phyloP scores from a whole-genome alignment of 2,797 vertebrate species.

The Anguilla marmorata region DNA sequence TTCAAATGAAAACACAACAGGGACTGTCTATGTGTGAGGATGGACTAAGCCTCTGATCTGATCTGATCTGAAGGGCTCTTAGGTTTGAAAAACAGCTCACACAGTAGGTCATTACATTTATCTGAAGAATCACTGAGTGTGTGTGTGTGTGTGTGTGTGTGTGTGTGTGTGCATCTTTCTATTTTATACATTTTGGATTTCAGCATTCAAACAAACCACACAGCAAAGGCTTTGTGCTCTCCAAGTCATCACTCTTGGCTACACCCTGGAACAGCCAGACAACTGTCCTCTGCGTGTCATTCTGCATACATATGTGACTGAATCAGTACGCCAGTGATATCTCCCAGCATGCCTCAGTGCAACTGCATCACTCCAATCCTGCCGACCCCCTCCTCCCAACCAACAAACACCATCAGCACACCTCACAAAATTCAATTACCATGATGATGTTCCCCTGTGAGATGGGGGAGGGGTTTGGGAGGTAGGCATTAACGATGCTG shows the following conservation, averaged over 20 bases:
- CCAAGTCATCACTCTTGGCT: neutral
- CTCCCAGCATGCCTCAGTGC: conserved; percentile 5
- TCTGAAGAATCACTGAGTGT: neutral
- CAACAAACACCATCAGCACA: conserved; percentile 50
- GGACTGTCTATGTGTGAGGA: neutral
- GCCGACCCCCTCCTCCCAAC: conserved; percentile 38
- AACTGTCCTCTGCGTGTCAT: conserved; percentile 33
- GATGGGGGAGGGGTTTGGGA: conserved; percentile 50
- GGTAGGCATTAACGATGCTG: conserved; percentile 66
- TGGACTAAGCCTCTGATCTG: neutral
- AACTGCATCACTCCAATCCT: conserved; percentile 1
- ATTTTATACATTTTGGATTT: neutral
- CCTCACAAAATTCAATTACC: conserved; percentile 76
- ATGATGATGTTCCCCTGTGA: conserved; percentile 72
- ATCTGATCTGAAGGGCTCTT: neutral
- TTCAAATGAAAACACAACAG: neutral
- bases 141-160: neutral
- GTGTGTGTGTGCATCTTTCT: neutral
- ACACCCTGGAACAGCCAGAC: conserved; percentile 12
- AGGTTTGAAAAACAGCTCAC: neutral
- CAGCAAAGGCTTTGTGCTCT: neutral
- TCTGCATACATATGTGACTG: conserved; percentile 46
- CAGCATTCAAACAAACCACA: neutral
- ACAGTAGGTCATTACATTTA: conserved; percentile 13
- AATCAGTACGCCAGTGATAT: conserved; percentile 35